Evolutionary conservation across 2,888 invertebrate species (phyloP), one percentile per base, ranked within the genome.

Genomic region (Lepas anatifera): DNA sequence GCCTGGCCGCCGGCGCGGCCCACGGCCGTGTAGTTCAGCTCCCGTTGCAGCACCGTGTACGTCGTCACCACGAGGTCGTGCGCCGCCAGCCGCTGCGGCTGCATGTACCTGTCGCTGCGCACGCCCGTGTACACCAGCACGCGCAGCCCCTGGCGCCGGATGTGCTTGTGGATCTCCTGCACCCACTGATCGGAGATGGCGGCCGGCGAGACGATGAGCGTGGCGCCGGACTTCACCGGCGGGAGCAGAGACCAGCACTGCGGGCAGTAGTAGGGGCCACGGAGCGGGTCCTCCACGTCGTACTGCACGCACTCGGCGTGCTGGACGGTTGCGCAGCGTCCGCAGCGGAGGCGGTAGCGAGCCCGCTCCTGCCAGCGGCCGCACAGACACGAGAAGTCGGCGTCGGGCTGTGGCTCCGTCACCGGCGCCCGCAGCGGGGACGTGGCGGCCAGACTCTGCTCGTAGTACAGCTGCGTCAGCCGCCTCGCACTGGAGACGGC

Each of bases 11-110:
- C 83, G 52, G 76, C 78, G 72, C 81, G 81, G 13, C 82, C 81
- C 4, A 83, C 78, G 72, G 85, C 82, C 0, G 85, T 84, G 74
- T 85, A 84, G 75, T 85, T 79, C 29, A 89, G 77, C 77, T 90
- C 89, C 29, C 79, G 80, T 64, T 85, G 80, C 1, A 90, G 79
- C 0, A 85, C 84, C 73, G 81, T 83, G 76, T 90, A 91, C 0
- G 89, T 87, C 0, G 88, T 88, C 16, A 91, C 81, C 1, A 91
- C 86, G 50, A 91, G 81, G 77, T 90, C 89, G 76, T 86, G 87
- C 10, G 83, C 76, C 10, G 85, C 84, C 70, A 91, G 79, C 58
- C 83, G 80, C 13, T 79, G 79, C 0, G 90, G 90, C 77, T 87
- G 86, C 39, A 86, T 79, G 74, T 84, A 86, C 32, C 83, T 83